Conservation (phyloP, 1,140 invertebrate genomes). For the Panagrolaimus sp. region DNA sequence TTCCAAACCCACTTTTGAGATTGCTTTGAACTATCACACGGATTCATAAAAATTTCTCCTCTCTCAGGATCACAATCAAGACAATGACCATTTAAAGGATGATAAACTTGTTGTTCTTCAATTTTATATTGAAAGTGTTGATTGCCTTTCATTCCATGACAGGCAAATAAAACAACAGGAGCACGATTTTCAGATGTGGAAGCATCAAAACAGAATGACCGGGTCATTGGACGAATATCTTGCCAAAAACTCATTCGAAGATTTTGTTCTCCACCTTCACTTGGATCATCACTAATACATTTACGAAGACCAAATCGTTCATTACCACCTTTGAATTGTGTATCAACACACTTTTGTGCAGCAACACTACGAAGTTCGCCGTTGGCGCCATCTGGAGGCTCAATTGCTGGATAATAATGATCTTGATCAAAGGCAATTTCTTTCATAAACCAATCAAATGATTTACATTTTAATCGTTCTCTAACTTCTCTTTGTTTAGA, state of each 20-base stretch:
- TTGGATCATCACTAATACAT: conserved; percentile 65
- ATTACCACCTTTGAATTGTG: conserved; percentile 67
- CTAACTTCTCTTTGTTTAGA: conserved; percentile 72
- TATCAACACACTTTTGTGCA: conserved; percentile 71
- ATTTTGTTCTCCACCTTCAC: conserved; percentile 63
- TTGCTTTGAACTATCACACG: conserved; percentile 66
- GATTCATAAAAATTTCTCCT: conserved; percentile 69
- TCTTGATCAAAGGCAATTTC: conserved; percentile 79
- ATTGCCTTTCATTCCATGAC: conserved; percentile 79
- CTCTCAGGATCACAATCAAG: conserved; percentile 70
- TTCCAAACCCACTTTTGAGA: conserved; percentile 77
- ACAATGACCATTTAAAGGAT: conserved; percentile 67
- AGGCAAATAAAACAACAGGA: conserved; percentile 71
- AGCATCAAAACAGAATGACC: conserved; percentile 81
- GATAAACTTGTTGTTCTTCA: conserved; percentile 69
- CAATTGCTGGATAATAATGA: conserved; percentile 80
- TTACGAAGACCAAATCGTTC: conserved; percentile 67
- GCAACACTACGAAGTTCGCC: conserved; percentile 70
- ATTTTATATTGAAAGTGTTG: conserved; percentile 82
- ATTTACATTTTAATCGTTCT: conserved; percentile 74
- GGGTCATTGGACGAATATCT: conserved; percentile 74
- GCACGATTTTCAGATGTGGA: conserved; percentile 70
- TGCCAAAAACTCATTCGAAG: conserved; percentile 77
- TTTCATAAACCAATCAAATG: conserved; percentile 92
- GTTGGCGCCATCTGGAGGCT: conserved; percentile 77